Evolutionary conservation across 2,797 vertebrate species (phyloP).

Genomic region (Phyllotis vaccarum): DNA sequence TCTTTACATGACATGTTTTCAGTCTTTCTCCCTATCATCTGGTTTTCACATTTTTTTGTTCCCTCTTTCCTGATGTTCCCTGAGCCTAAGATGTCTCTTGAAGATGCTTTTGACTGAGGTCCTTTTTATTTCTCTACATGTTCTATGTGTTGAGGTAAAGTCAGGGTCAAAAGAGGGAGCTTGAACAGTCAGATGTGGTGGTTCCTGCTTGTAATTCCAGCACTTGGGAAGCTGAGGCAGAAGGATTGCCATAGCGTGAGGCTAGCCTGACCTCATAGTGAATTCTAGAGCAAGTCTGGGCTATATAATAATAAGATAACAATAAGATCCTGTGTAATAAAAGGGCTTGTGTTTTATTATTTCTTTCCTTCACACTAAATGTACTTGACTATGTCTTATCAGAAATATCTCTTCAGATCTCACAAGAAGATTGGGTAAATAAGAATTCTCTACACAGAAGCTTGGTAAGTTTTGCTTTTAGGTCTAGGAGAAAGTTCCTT

Average conservation of each 20-base stretch:
- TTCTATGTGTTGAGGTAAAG: not conserved
- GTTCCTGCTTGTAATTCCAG: not conserved
- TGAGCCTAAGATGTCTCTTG: too few species aligned
- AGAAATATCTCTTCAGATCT: not conserved
- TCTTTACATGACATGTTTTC: not conserved
- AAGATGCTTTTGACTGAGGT: not conserved
- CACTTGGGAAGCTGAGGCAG: not conserved
- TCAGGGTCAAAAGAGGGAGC: not conserved
- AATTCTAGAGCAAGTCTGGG: not conserved
- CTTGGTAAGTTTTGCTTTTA: not conserved
- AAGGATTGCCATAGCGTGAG: not conserved
- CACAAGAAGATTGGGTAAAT: not conserved
- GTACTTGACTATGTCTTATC: not conserved
- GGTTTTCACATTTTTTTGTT: not conserved
- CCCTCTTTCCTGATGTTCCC: too few species aligned
- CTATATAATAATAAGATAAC: too few species aligned
- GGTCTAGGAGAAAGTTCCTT: not conserved
- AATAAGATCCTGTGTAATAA: not conserved
- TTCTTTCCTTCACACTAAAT: not conserved
- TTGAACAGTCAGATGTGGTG: not conserved
- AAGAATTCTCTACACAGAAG: not conserved
- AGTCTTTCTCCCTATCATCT: not conserved
- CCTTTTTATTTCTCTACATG: not conserved
- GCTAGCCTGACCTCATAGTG: not conserved
- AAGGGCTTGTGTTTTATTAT: not conserved